A percentile compares a stretch with the other conserved stretches of the same genome.
Evolutionary conservation across 2,888 invertebrate species (phyloP).

Genomic region (Rhyacophila evoluta): DNA sequence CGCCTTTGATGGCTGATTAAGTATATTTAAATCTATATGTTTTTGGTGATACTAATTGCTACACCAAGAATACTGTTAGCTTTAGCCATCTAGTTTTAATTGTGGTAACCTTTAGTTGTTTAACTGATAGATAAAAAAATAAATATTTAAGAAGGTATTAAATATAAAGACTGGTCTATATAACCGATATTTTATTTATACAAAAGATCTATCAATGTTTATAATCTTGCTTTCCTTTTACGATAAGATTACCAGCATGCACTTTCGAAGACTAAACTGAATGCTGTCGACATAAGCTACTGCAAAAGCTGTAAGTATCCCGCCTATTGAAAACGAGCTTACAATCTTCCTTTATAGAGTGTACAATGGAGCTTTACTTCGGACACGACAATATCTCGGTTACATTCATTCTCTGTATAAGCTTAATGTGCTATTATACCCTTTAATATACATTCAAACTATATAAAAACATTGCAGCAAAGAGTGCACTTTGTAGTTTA

Average conservation of each 20-base stretch:
- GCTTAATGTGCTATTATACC: slow-evolving; percentile 2
- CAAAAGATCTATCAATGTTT: background rate
- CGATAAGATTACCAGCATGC: background rate
- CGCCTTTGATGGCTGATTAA: no score
- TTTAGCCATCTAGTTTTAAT: no score
- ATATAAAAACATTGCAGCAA: background rate
- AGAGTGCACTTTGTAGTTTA: background rate
- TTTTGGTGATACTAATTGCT: no score
- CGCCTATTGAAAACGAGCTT: slow-evolving; percentile 12
- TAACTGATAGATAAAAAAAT: no score
- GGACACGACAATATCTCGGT: slow-evolving; percentile 15
- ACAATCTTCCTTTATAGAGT: slow-evolving; percentile 9
- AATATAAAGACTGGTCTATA: no score
- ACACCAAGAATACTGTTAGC: no score
- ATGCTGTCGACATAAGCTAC: background rate
- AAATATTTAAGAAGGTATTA: no score
- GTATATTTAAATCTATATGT: no score
- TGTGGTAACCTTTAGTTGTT: no score
- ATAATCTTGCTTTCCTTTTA: background rate
- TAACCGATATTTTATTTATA: no score
- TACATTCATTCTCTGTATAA: background rate
- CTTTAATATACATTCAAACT: background rate
- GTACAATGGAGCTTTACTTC: slow-evolving; percentile 1
- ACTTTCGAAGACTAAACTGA: slow-evolving; percentile 9
- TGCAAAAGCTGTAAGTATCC: slow-evolving; percentile 1